phyloP scores from a whole-genome alignment of 2,113 vertebrate species.

The Thryonomys swinderianus region DNA sequence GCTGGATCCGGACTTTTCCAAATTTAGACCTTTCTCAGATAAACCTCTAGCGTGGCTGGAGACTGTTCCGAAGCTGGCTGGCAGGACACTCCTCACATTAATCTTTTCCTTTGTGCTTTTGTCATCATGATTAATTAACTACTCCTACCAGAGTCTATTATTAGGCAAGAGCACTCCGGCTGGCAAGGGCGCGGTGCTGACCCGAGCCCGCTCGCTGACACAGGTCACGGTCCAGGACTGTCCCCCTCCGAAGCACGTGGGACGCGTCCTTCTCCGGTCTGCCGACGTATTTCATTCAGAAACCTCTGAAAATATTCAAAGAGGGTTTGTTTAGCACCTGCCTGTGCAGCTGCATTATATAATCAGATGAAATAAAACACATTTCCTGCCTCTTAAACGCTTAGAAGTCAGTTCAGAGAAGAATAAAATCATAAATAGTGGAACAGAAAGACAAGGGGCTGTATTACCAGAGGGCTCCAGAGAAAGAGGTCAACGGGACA shows the following conservation, averaged over 20 bases:
- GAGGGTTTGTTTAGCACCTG: constrained; percentile 1
- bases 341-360: background rate
- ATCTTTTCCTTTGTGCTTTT: background rate
- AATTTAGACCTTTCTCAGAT: background rate
- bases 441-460: background rate
- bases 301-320: background rate
- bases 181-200: background rate
- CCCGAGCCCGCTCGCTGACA: background rate
- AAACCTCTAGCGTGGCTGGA: background rate
- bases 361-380: background rate
- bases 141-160: background rate
- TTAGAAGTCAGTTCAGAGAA: background rate
- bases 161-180: background rate
- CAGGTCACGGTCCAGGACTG: background rate
- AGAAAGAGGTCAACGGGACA: background rate
- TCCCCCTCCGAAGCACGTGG: background rate
- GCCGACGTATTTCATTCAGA: constrained; percentile 40
- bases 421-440: background rate
- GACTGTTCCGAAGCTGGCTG: background rate
- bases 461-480: background rate
- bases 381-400: background rate
- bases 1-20: background rate
- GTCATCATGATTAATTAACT: background rate
- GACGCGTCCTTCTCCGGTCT: constrained; percentile 40
- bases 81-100: background rate